A percentile compares a stretch with the other conserved stretches of the same genome.
phyloP scores from a whole-genome alignment of 2,797 vertebrate genomes.

The Sebastes ruberrimus region DNA sequence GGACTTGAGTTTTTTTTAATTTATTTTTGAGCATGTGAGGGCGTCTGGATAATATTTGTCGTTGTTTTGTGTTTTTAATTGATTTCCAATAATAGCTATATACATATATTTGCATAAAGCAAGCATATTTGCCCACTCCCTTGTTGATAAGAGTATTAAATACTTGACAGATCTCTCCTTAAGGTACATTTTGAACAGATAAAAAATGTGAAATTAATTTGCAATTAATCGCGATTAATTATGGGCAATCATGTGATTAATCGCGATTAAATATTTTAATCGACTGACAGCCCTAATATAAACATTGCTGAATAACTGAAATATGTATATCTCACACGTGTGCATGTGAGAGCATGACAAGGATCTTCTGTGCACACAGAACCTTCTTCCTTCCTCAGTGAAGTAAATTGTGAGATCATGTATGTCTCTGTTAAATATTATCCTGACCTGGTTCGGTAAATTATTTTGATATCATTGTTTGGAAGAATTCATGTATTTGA shows the following conservation, averaged over 20 bases:
- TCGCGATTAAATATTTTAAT: no score
- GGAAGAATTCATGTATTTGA: background rate
- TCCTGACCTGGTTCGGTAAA: background rate
- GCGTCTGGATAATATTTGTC: no score
- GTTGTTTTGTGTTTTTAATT: no score
- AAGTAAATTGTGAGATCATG: background rate
- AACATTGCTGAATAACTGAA: background rate
- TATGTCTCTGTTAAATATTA: background rate
- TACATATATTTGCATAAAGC: no score
- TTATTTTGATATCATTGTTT: background rate
- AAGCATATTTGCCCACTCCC: no score
- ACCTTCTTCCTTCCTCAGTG: background rate
- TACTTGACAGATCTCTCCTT: no score
- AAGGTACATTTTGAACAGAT: no score
- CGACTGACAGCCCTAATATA: no score
- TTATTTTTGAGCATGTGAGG: no score
- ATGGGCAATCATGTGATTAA: background rate
- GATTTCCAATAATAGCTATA: no score
- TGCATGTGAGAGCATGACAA: background rate
- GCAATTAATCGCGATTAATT: background rate
- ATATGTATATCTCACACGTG: background rate
- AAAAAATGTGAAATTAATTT: background rate
- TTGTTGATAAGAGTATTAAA: no score
- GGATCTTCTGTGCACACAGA: background rate
- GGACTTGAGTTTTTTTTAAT: no score